phyloP scores from a whole-genome alignment of 2,888 invertebrate genomes.

The Muscina levida region DNA sequence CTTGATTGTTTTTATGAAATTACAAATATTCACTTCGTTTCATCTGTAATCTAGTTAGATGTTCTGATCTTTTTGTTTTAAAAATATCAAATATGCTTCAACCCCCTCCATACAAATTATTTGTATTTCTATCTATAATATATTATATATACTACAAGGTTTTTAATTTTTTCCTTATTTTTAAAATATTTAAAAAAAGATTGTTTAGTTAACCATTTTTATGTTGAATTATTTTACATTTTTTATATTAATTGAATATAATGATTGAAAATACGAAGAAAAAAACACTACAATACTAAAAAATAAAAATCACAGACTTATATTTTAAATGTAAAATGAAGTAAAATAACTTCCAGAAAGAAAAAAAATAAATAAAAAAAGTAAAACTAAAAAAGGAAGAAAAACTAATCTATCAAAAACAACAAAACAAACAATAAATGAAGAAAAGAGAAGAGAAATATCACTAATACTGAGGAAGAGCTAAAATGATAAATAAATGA shows the following conservation, averaged over 20 bases:
- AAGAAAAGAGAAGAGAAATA: constrained; percentile 62
- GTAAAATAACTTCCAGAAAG: constrained; percentile 46
- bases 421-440: constrained; percentile 53
- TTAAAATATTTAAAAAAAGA: constrained; percentile 70
- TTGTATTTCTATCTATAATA: constrained; percentile 48
- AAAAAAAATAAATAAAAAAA: constrained; percentile 64
- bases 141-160: constrained; percentile 52
- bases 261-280: constrained; percentile 66
- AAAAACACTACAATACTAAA: constrained; percentile 39
- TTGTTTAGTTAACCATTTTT: constrained; percentile 69
- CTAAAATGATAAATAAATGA: constrained; percentile 66
- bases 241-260: constrained; percentile 71
- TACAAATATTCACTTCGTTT: neutral
- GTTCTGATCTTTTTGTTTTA: constrained; percentile 22
- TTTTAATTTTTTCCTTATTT: constrained; percentile 67
- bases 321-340: constrained; percentile 37
- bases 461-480: constrained; percentile 65
- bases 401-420: constrained; percentile 73
- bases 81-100: constrained; percentile 11
- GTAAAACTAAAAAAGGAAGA: constrained; percentile 65
- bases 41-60: neutral
- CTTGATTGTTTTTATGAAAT: neutral
- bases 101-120: constrained; percentile 7
- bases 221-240: constrained; percentile 67
- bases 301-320: constrained; percentile 45